A percentile compares a stretch with the other conserved stretches of the same genome.
These are phyloP conservation scores for Toxotes lorentzi DNA, from an alignment of 2,797 vertebrate genomes.

Conservation along the genomic window DNA sequence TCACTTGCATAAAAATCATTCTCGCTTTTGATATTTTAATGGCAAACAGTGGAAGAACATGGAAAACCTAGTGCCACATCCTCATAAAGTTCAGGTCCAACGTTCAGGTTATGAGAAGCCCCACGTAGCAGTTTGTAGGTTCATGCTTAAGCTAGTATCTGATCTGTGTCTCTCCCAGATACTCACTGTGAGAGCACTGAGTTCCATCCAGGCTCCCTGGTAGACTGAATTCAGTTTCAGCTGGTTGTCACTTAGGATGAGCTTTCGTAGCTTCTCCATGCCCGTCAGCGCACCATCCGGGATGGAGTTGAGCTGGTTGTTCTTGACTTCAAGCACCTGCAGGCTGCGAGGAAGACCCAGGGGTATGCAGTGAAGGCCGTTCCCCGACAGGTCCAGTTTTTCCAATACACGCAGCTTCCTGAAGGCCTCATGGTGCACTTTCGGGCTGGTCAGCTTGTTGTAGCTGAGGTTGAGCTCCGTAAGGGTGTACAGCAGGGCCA, in stretches of 20 bases:
- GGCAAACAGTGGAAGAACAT: neutral
- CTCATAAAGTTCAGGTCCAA: neutral
- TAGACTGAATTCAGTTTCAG: conserved; percentile 92
- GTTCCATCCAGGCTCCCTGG: conserved; percentile 92
- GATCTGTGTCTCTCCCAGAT: neutral
- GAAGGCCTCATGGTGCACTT: conserved; percentile 93
- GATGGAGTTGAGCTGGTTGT: conserved; percentile 89
- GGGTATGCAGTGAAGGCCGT: conserved; percentile 88
- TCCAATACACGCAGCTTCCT: conserved; percentile 93
- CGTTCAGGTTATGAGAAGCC: neutral
- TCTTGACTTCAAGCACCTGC: conserved; percentile 90
- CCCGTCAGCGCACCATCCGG: conserved; percentile 89
- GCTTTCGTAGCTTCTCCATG: conserved; percentile 92
- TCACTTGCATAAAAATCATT: neutral
- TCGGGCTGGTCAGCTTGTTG: conserved; percentile 91
- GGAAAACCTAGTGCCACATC: neutral
- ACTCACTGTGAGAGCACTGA: conserved; percentile 91
- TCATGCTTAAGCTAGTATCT: neutral
- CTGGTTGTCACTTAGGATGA: conserved; percentile 92
- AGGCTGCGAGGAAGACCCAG: conserved; percentile 93
- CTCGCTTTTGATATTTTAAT: neutral
- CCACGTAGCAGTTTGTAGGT: neutral
- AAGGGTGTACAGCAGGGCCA: conserved; percentile 91
- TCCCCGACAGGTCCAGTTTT: conserved; percentile 93
- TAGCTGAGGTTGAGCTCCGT: conserved; percentile 98